Base-by-base conservation (phyloP, 2,888 invertebrate species). In the Drosophila fungiperda region DNA sequence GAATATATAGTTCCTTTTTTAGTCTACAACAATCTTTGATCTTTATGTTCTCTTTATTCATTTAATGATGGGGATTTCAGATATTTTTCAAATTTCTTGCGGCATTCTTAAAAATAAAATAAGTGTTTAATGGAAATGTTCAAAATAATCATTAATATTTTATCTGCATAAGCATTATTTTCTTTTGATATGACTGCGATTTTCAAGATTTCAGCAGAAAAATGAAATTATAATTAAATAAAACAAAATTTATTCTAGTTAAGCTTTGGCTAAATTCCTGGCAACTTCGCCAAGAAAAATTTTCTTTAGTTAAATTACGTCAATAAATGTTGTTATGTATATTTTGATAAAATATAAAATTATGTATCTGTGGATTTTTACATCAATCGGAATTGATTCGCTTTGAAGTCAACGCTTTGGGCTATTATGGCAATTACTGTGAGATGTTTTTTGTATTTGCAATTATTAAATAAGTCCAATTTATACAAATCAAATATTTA, bases 401-500 rank as follows among this genome's bases (percentile, higher is more conserved):
- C 38, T 54, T 54, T 54, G 36, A 54, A 20, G 17, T 54, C 26
- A 26, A 36, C 36, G 20, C 29, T 20, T 58, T 17, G 0, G 38
- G 42, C 7, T 12, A 17, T 45, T 23, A 23, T 32, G 20, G 12
- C 45, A 58, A 45, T 58, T 45, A 45, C 4, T 29, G 50, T 36
- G 23, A n/a, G n/a, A 15, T 15, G 12, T 29, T n/a, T 26, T 33
- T 40, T 48, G 35, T n/a, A 32, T 50, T 42, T 38, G 20, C 33
- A 50, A 45, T 66, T 73, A 64, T 52, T 38, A 52, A 76, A 73
- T 67, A 50, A 58, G n/a, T 26, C 52, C 53, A 70, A 71, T 80
- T 77, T 69, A 63, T 71, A 65, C 20, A 60, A 63, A 87, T 82
- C 63, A 82, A 82, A 85, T 80, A 87, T 87, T 84, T 66, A 87